Evolutionary conservation across 2,113 vertebrate species (phyloP), one percentile per base, ranked within the genome.

Genomic region (Macquaria ambigua): DNA sequence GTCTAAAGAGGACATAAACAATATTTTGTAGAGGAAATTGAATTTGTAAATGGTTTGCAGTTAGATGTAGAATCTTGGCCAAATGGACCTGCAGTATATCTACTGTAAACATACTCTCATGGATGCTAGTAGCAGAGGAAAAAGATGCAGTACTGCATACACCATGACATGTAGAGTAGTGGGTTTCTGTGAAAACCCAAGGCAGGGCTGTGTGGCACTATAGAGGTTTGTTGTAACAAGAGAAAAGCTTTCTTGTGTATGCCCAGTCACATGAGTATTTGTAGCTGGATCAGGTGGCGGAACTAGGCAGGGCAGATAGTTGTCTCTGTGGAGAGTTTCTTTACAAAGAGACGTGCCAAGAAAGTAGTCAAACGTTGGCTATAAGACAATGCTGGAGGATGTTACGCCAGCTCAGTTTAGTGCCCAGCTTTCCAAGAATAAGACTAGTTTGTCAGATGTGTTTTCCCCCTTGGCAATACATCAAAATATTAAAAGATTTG

Each of bases 201-300:
- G 43, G 58, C 58, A 15, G 5, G 48, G 25, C 67, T 62, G 62
- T 80, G 64, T 81, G 64, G 21, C 16, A 72, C 68, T 55, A 8
- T 77, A 56, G 76, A 77, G 83, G 82, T 77, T 89, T 83, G 67
- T 90, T 87, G 64, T 82, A 89, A 81, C 14, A 46, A 76, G 74
- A 84, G 87, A 88, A 90, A 82, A 79, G 74, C 75, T 59, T 75
- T 76, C 75, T 89, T 92, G 72, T 91, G 64, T 78, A 25, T 79
- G 39, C 74, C 79, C 73, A 59, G 81, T 87, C 78, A 34, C 84
- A 80, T 90, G 72, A 80, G 61, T 70, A 41, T 73, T 81, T 71
- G 74, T 72, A 48, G 56, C 50, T n/a, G 48, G 58, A 77, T 93
- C 90, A 90, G 82, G 77, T 90, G 89, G 85, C 63, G 1, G 69